Conservation (phyloP, 2,113 vertebrate genomes). For the Etheostoma spectabile region DNA sequence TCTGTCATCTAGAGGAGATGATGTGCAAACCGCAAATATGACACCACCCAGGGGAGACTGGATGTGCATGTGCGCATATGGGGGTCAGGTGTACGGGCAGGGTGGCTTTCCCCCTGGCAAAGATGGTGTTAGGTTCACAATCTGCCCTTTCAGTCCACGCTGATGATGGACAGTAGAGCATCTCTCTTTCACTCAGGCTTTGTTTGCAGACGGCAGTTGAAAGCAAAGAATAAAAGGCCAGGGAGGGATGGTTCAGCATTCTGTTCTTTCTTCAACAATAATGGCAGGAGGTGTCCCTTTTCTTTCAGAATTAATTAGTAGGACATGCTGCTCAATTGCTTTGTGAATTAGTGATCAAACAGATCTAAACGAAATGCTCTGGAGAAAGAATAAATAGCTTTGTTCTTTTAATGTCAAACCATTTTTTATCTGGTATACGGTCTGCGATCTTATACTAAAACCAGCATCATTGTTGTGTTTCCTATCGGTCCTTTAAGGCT, state of each 20-base stretch:
- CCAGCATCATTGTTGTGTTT: neutral
- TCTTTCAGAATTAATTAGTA: constrained; percentile 63
- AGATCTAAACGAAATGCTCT: constrained; percentile 28
- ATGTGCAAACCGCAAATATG: constrained; percentile 54
- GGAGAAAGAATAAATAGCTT: neutral
- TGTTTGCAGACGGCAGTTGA: constrained; percentile 57
- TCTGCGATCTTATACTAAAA: constrained; percentile 5
- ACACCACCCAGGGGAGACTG: constrained; percentile 62
- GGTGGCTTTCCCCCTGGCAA: constrained; percentile 59
- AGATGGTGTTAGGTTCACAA: constrained; percentile 68
- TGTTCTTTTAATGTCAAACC: constrained; percentile 7
- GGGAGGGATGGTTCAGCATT: constrained; percentile 24
- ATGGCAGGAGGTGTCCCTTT: constrained; percentile 56
- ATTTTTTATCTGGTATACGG: neutral
- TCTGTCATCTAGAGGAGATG: constrained; percentile 15
- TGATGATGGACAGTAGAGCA: constrained; percentile 56
- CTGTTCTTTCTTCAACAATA: constrained; percentile 32
- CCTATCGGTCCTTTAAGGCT: neutral
- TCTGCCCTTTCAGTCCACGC: constrained; percentile 20
- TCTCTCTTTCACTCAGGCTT: constrained; percentile 64
- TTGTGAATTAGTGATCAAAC: constrained; percentile 54
- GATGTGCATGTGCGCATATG: constrained; percentile 10
- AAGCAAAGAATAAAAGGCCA: constrained; percentile 53
- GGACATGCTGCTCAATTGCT: constrained; percentile 30
- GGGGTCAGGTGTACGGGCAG: constrained; percentile 28